Evolutionary conservation across 1,140 invertebrate species (phyloP).

Genomic region (Papilio helenus): DNA sequence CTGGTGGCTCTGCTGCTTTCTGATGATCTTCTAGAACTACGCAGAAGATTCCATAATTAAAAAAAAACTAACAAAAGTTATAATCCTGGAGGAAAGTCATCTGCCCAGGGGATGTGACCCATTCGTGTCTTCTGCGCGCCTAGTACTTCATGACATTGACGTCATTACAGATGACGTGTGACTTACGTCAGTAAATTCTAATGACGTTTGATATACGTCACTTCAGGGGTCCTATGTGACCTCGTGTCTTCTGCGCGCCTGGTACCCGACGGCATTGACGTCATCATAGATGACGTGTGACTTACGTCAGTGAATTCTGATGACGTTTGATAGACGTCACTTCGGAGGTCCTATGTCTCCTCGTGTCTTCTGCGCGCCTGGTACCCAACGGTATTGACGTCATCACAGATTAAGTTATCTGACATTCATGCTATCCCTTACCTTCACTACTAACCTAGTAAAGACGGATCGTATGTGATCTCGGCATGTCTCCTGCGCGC

Average conservation of each 20-base stretch:
- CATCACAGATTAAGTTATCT: not conserved
- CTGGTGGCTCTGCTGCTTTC: slow-evolving; percentile 54
- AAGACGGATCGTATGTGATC: slow-evolving; percentile 50
- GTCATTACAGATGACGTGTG: slow-evolving; percentile 24
- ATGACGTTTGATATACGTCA: too few species aligned
- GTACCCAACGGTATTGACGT: slow-evolving; percentile 43
- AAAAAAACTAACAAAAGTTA: too few species aligned
- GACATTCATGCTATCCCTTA: not conserved
- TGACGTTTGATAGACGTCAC: too few species aligned
- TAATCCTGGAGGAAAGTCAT: too few species aligned
- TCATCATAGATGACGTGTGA: slow-evolving; percentile 25
- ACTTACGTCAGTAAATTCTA: not conserved
- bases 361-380: slow-evolving; percentile 75
- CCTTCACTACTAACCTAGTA: slow-evolving; percentile 48
- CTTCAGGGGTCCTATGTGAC: slow-evolving; percentile 49
- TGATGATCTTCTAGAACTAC: slow-evolving; percentile 67
- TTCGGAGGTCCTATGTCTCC: slow-evolving; percentile 49
- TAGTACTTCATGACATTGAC: slow-evolving; percentile 51
- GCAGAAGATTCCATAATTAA: not conserved
- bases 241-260: slow-evolving; percentile 74
- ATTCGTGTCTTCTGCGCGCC: slow-evolving; percentile 71
- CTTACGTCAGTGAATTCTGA: not conserved
- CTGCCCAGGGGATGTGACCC: not conserved
- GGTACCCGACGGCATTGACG: slow-evolving; percentile 47
- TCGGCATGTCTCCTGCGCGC: slow-evolving; percentile 48